Evolutionary conservation across 2,113 vertebrate genomes (phyloP).

Genomic region (Rhabdomys dilectus): DNA sequence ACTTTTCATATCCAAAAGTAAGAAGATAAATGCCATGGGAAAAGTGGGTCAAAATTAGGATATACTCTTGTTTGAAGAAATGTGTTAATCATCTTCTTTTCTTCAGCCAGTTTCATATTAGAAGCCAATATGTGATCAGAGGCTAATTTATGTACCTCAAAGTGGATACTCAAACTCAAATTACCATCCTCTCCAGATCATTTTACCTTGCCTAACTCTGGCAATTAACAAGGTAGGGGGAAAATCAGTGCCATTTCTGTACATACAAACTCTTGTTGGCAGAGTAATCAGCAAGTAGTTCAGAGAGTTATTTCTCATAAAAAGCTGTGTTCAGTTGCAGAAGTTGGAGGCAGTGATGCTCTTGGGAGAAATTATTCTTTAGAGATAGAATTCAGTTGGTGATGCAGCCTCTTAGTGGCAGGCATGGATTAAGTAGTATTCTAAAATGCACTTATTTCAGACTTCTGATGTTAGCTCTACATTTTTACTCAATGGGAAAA

Average conservation of each 20-base stretch:
- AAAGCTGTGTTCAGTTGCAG: background rate
- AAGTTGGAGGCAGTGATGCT: background rate
- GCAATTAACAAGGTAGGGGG: background rate
- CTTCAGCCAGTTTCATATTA: conserved; percentile 43
- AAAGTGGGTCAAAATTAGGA: conserved; percentile 47
- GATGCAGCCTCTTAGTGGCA: background rate
- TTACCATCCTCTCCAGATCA: conserved; percentile 17
- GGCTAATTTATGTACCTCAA: background rate
- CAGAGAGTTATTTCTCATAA: background rate
- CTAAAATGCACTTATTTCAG: conserved; percentile 5
- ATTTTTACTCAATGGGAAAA: conserved; percentile 15
- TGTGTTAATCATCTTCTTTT: conserved; percentile 26
- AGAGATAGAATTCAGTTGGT: background rate
- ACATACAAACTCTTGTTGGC: conserved; percentile 30
- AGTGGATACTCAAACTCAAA: conserved; percentile 19
- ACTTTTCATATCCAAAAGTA: conserved; percentile 32
- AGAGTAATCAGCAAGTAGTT: conserved; percentile 19
- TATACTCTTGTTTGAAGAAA: conserved; percentile 16
- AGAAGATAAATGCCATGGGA: background rate
- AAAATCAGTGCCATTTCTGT: background rate
- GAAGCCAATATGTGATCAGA: conserved; percentile 34
- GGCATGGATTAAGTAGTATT: background rate
- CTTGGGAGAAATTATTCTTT: background rate
- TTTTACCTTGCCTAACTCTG: background rate
- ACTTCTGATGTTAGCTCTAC: background rate